Conservation (phyloP, 2,113 vertebrate genomes). For the Ptychochromis oligacanthus region DNA sequence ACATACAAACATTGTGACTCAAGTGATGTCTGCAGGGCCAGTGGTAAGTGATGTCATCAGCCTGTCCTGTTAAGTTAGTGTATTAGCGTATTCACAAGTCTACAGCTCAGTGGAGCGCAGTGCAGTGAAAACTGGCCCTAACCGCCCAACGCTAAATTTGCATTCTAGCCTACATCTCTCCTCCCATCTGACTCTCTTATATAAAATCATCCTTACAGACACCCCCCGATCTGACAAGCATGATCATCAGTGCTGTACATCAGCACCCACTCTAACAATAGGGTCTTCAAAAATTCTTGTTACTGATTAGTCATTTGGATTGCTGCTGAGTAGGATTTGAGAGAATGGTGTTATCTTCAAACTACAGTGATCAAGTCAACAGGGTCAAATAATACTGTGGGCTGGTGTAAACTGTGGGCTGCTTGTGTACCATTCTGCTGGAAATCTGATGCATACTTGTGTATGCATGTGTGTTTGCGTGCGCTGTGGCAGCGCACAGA, state of each 20-base stretch:
- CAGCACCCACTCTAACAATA: conserved; percentile 26
- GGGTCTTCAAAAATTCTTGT: conserved; percentile 3
- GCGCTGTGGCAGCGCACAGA: conserved; percentile 61
- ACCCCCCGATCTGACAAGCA: conserved; percentile 28
- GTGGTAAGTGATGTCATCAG: conserved; percentile 78
- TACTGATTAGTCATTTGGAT: conserved; percentile 33
- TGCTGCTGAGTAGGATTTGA: conserved; percentile 27
- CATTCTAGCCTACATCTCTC: conserved; percentile 73
- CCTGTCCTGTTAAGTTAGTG: conserved; percentile 79
- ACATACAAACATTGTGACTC: conserved; percentile 62
- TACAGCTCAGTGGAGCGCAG: conserved; percentile 67
- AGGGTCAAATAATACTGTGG: conserved; percentile 45
- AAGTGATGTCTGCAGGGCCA: conserved; percentile 64
- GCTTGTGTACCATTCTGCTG: conserved; percentile 38
- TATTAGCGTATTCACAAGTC: conserved; percentile 69
- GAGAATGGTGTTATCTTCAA: conserved; percentile 26
- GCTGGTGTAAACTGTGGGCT: conserved; percentile 60
- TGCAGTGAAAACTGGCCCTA: conserved; percentile 70
- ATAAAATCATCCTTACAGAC: conserved; percentile 63
- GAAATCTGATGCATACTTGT: conserved; percentile 38
- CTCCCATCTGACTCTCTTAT: conserved; percentile 65
- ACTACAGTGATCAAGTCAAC: conserved; percentile 35
- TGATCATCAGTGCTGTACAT: conserved; percentile 36
- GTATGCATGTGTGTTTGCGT: not conserved
- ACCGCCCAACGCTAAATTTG: conserved; percentile 69